These are phyloP conservation scores for Lagopus muta DNA, from an alignment of 2,113 vertebrate species.

Conservation along the genomic window DNA sequence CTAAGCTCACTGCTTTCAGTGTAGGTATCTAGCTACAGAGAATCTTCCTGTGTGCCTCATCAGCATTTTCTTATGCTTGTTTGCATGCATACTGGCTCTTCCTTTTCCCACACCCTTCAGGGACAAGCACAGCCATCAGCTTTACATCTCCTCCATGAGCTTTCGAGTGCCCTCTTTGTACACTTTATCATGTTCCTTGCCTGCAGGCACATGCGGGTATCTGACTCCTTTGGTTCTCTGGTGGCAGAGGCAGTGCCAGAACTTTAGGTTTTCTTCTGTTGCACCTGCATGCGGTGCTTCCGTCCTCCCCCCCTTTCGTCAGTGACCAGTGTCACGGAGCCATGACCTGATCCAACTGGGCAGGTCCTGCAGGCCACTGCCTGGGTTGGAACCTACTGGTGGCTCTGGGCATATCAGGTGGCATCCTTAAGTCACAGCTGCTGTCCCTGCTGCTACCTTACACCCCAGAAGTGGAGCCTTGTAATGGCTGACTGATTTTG, in stretches of 20 bases:
- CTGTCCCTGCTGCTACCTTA: not conserved
- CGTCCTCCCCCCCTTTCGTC: not conserved
- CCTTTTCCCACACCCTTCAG: not conserved
- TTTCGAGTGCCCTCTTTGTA: not conserved
- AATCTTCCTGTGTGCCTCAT: not conserved
- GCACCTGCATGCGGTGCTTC: not conserved
- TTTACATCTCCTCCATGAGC: not conserved
- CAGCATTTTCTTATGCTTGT: not conserved
- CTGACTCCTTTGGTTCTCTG: not conserved
- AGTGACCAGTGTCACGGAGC: not conserved
- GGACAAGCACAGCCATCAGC: not conserved
- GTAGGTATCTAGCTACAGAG: not conserved
- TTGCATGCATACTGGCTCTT: not conserved
- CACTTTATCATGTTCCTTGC: not conserved
- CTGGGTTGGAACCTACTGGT: not conserved
- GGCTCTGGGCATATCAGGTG: not conserved
- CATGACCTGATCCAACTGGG: rapidly evolving
- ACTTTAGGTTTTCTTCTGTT: not conserved
- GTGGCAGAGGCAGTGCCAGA: not conserved
- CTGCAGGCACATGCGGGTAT: not conserved
- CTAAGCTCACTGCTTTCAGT: rapidly evolving
- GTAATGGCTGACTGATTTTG: not conserved
- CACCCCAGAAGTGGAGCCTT: not conserved
- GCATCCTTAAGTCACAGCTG: not conserved
- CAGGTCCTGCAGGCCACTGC: not conserved